Evolutionary conservation across 1,140 invertebrate species (phyloP).

Genomic region (Paraescarpia echinospica): DNA sequence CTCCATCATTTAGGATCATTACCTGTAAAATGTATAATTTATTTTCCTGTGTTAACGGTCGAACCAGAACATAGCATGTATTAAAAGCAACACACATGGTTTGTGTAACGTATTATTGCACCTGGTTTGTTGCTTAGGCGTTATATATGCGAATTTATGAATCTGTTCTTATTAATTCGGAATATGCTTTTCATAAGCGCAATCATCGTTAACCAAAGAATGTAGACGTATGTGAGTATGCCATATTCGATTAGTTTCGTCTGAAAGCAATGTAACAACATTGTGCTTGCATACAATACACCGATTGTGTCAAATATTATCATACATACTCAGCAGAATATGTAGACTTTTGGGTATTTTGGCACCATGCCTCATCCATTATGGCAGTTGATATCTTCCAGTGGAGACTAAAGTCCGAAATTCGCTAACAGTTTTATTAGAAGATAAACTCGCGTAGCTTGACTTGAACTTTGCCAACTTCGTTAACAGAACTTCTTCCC

Average conservation of each 20-base stretch:
- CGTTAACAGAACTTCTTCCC: background rate
- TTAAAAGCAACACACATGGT: no score
- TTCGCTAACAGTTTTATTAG: background rate
- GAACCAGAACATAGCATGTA: background rate
- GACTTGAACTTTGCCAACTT: background rate
- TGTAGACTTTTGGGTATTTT: no score
- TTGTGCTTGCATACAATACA: no score
- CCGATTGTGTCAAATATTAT: no score
- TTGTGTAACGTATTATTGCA: background rate
- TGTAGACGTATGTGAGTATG: background rate
- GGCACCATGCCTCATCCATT: no score
- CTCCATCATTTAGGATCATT: background rate
- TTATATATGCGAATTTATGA: background rate
- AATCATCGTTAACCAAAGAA: background rate
- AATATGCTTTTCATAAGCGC: background rate
- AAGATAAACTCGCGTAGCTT: background rate
- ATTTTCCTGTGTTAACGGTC: background rate
- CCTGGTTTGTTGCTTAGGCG: background rate
- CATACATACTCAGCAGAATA: no score
- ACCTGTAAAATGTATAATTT: background rate
- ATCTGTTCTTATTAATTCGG: background rate
- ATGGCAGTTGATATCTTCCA: no score
- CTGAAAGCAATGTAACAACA: no score
- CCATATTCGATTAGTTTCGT: background rate
- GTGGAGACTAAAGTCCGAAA: no score